These are phyloP conservation scores for Dysmachus trigonus DNA, from an alignment of 2,888 invertebrate genomes.

Conservation along the genomic window DNA sequence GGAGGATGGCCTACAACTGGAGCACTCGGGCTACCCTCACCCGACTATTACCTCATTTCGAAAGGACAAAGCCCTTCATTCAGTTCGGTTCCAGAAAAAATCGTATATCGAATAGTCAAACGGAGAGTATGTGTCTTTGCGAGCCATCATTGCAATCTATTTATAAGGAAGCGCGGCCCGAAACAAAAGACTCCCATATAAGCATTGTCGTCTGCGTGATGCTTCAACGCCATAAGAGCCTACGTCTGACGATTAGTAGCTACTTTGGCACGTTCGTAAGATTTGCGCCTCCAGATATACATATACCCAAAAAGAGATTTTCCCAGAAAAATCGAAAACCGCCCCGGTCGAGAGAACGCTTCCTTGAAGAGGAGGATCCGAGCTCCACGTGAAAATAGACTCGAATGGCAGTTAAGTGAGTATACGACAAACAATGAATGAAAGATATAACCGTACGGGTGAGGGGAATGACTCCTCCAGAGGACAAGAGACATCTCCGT, in stretches of 20 bases:
- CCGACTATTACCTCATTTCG: constrained; percentile 22
- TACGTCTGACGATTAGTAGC: constrained; percentile 36
- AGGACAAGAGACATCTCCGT: background rate
- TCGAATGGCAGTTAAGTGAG: background rate
- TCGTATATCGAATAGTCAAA: constrained; percentile 27
- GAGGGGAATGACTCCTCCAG: background rate
- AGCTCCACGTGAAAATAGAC: constrained; percentile 3
- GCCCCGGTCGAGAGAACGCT: background rate
- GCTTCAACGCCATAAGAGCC: background rate
- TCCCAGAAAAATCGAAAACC: constrained; percentile 19
- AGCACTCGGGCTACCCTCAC: constrained; percentile 17
- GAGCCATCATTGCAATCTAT: background rate
- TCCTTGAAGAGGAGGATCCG: background rate
- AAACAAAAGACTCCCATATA: constrained; percentile 24
- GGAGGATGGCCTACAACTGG: constrained; percentile 5
- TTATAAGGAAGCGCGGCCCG: background rate
- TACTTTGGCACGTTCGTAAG: constrained; percentile 35
- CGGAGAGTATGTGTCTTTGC: background rate
- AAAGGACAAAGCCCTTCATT: constrained; percentile 22
- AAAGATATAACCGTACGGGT: background rate
- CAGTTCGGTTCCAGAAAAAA: constrained; percentile 3
- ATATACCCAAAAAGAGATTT: constrained; percentile 31
- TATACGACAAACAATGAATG: constrained; percentile 1
- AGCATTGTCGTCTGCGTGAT: background rate
- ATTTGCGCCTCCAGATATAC: constrained; percentile 24